Conservation (phyloP, 2,113 vertebrate species). For the Vulpes lagopus region DNA sequence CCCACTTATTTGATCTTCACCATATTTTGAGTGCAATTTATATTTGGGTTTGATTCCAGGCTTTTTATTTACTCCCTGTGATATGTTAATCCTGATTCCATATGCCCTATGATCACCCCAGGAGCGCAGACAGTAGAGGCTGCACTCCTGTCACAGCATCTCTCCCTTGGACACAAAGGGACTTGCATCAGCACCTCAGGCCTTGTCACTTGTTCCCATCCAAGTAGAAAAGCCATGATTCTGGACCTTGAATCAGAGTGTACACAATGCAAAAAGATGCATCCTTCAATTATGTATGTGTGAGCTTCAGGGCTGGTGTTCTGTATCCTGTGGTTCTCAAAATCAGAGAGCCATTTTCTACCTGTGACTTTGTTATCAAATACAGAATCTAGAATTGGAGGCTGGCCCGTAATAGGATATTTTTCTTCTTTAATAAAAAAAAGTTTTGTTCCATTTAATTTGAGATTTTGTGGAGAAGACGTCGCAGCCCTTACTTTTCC, state of each 20-base stretch:
- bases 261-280: neutral
- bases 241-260: neutral
- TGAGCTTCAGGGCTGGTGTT: neutral
- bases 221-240: neutral
- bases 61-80: conserved; percentile 10
- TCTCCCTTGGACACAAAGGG: neutral
- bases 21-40: neutral
- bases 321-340: neutral
- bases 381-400: neutral
- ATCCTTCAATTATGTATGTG: neutral
- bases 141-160: neutral
- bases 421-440: conserved; percentile 17
- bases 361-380: neutral
- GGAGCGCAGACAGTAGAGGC: neutral
- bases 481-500: neutral
- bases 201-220: neutral
- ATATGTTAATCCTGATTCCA: neutral
- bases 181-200: neutral
- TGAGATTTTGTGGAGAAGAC: neutral
- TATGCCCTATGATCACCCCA: neutral
- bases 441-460: conserved; percentile 3
- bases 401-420: neutral
- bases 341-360: neutral
- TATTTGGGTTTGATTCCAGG: neutral
- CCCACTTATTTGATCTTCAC: neutral